phyloP scores from a whole-genome alignment of 2,797 vertebrate species.

The Botia kubotai region DNA sequence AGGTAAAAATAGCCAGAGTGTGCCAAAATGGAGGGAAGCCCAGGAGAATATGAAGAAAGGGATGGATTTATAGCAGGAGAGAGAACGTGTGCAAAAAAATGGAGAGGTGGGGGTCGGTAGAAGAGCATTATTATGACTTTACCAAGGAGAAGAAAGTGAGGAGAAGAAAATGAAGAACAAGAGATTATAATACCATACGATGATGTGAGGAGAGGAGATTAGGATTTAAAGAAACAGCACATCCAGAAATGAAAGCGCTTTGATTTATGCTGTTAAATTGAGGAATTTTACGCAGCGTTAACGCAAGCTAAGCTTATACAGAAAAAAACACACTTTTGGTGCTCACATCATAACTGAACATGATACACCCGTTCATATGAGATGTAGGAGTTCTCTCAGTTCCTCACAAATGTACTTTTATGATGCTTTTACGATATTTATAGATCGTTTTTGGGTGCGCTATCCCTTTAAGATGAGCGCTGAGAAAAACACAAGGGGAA shows the following conservation, averaged over 20 bases:
- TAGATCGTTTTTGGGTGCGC: neutral
- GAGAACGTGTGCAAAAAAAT: constrained; percentile 44
- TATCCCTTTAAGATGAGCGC: neutral
- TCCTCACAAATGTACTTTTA: no score
- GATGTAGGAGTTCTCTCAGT: no score
- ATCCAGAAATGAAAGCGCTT: neutral
- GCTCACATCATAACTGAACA: no score
- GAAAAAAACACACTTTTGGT: no score
- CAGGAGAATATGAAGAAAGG: constrained; percentile 58
- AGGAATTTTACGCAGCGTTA: neutral
- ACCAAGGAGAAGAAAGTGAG: neutral
- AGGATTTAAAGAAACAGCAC: neutral
- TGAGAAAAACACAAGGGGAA: neutral
- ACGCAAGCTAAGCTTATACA: no score
- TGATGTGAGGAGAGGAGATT: neutral
- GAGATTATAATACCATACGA: constrained; percentile 15
- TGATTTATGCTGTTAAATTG: neutral
- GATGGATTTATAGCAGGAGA: constrained; percentile 64
- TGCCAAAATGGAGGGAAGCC: constrained; percentile 62
- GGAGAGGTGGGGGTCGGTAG: constrained; percentile 1
- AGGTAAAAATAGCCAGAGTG: constrained; percentile 59
- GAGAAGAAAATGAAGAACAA: constrained; percentile 10
- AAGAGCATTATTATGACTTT: constrained; percentile 24
- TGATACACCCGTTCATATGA: no score
- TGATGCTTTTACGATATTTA: no score